Evolutionary conservation across 2,797 vertebrate species (phyloP).

Genomic region (Oceanodroma leucorhoa): DNA sequence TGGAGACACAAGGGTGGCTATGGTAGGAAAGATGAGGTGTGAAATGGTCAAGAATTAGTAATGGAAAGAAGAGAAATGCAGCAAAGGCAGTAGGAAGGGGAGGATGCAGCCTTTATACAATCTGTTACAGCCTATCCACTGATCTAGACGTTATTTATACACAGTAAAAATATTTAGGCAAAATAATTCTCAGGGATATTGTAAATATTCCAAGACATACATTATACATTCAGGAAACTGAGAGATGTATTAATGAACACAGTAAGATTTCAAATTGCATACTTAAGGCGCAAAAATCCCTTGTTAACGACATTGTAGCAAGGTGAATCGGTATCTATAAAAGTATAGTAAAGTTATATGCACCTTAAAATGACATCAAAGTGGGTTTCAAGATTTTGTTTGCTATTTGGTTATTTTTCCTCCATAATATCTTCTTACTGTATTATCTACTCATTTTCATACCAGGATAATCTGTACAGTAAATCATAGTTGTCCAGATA

Average conservation of each 20-base stretch:
- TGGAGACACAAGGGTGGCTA: neutral
- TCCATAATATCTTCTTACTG: neutral
- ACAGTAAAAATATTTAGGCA: neutral
- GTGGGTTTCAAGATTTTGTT: neutral
- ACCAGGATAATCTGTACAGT: neutral
- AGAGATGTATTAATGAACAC: neutral
- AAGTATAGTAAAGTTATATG: neutral
- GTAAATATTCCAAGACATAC: neutral
- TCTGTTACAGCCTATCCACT: neutral
- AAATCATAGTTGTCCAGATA: neutral
- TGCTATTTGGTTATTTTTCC: neutral
- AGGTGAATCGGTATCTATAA: neutral
- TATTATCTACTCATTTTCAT: neutral
- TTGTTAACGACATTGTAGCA: neutral
- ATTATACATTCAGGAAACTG: neutral
- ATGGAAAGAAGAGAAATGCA: neutral
- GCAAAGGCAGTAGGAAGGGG: neutral
- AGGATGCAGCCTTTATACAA: neutral
- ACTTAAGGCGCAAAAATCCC: rapidly evolving
- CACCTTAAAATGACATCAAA: neutral
- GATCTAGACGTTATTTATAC: neutral
- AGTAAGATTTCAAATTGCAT: neutral
- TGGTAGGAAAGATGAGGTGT: neutral
- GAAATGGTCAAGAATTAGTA: neutral
- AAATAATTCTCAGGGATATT: neutral